phyloP scores from a whole-genome alignment of 2,113 vertebrate genomes.

The Orthonyx spaldingii region DNA sequence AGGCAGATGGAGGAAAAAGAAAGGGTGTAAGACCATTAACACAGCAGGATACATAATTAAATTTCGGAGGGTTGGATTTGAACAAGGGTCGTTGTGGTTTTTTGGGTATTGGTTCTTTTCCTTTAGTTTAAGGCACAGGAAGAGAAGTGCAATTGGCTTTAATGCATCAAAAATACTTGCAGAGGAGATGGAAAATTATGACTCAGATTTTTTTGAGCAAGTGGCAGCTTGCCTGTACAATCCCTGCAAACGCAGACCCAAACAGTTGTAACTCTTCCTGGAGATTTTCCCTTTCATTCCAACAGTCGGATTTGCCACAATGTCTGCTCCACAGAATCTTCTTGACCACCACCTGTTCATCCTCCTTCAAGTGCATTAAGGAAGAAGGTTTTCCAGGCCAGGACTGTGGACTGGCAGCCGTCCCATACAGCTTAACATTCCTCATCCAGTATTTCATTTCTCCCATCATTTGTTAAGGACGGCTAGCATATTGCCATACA shows the following conservation, averaged over 20 bases:
- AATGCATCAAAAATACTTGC: not conserved
- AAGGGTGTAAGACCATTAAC: not conserved
- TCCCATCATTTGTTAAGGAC: not conserved
- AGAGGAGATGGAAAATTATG: not conserved
- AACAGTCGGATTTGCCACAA: not conserved
- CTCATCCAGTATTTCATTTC: constrained; percentile 1
- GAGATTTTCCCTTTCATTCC: not conserved
- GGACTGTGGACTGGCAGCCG: not conserved
- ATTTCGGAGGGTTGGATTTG: not conserved
- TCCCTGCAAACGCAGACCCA: not conserved
- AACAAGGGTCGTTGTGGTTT: not conserved
- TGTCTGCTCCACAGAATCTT: not conserved
- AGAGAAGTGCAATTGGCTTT: not conserved
- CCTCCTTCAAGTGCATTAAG: not conserved
- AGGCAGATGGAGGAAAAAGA: not conserved
- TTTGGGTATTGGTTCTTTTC: not conserved
- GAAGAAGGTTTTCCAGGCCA: not conserved
- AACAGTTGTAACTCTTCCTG: not conserved
- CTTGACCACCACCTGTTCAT: constrained; percentile 27
- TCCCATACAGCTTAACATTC: constrained; percentile 11
- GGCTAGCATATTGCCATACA: not conserved
- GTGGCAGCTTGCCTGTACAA: not conserved
- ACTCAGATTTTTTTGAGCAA: not conserved
- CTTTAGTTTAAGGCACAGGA: not conserved
- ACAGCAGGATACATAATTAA: not conserved